phyloP scores from a whole-genome alignment of 2,888 invertebrate species.

The Prosapia bicincta region DNA sequence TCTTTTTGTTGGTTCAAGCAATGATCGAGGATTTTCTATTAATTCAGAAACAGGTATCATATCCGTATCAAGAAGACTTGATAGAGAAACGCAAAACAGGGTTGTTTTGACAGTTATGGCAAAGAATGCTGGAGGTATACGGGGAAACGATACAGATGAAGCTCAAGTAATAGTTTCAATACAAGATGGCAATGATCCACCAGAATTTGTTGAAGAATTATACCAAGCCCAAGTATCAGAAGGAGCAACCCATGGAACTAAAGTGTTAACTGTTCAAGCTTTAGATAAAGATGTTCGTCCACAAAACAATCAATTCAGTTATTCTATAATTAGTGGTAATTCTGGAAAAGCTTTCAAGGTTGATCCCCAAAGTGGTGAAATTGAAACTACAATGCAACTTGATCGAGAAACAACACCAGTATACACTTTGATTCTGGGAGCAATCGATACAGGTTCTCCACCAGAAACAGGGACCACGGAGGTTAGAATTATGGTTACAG shows the following conservation, averaged over 20 bases:
- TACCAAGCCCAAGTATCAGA: constrained; percentile 82
- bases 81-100: constrained; percentile 84
- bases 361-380: constrained; percentile 79
- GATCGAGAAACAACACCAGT: constrained; percentile 76
- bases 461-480: constrained; percentile 89
- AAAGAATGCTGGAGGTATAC: constrained; percentile 90
- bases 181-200: constrained; percentile 95
- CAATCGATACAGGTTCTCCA: constrained; percentile 83
- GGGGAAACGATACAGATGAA: constrained; percentile 93
- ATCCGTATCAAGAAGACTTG: constrained; percentile 74
- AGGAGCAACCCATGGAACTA: constrained; percentile 68
- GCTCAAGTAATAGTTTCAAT: constrained; percentile 91
- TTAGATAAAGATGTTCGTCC: constrained; percentile 87
- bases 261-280: constrained; percentile 75
- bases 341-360: constrained; percentile 78
- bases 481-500: constrained; percentile 73
- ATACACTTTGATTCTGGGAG: constrained; percentile 77
- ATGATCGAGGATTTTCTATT: constrained; percentile 85
- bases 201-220: constrained; percentile 75
- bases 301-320: constrained; percentile 89
- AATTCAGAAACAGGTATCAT: constrained; percentile 81
- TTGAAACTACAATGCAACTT: constrained; percentile 67
- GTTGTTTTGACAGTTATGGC: constrained; percentile 89
- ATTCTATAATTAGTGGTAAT: constrained; percentile 84
- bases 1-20: constrained; percentile 89